Percentiles rank a stretch among this genome's conserved stretches.
phyloP scores from a whole-genome alignment of 2,888 invertebrate species.

The Meloe dianella region DNA sequence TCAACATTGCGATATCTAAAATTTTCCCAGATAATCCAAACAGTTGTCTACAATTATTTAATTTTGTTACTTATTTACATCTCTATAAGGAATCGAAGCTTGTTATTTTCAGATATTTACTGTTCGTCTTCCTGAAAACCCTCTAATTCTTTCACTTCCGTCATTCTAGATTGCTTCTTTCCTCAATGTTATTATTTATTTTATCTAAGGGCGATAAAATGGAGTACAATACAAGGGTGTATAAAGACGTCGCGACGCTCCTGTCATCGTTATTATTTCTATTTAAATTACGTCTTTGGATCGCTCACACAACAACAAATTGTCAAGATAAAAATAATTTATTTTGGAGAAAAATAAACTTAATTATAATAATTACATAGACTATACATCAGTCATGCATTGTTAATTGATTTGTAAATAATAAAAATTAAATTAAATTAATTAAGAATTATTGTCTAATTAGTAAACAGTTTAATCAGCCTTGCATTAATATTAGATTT shows the following conservation, averaged over 20 bases:
- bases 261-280: not conserved
- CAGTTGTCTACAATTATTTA: not conserved
- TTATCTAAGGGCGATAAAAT: not conserved
- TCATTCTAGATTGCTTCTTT: not conserved
- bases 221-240: not conserved
- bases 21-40: not conserved
- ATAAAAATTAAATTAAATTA: constrained; percentile 10
- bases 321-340: not conserved
- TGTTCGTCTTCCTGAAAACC: not conserved
- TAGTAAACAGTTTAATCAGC: constrained; percentile 35
- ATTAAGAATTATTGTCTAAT: constrained; percentile 16
- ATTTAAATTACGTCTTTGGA: not conserved
- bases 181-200: not conserved
- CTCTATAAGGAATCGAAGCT: not conserved
- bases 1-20: not conserved
- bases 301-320: not conserved
- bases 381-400: constrained; percentile 36
- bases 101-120: not conserved
- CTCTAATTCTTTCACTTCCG: not conserved
- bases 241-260: not conserved
- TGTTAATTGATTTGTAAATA: constrained; percentile 11
- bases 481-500: constrained; percentile 29
- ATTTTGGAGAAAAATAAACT: constrained; percentile 17
- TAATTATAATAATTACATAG: constrained; percentile 14
- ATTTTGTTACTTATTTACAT: not conserved